A percentile compares a stretch with the other conserved stretches of the same genome.
phyloP scores from a whole-genome alignment of 1,140 invertebrate species.

The Streblospio benedicti region DNA sequence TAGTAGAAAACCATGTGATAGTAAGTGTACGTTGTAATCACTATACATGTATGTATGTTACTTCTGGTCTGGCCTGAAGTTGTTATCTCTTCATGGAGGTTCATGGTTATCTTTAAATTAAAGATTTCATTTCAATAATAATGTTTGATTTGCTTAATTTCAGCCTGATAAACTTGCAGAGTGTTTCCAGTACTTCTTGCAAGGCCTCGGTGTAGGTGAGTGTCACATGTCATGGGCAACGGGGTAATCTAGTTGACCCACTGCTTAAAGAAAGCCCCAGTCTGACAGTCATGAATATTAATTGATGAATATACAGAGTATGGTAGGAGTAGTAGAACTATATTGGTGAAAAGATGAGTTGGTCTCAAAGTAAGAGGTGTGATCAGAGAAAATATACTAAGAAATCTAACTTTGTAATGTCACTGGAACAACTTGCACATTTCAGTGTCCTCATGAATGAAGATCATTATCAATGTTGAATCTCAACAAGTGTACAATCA shows the following conservation, averaged over 20 bases:
- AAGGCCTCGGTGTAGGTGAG: conserved; percentile 62
- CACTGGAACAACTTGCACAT: no score
- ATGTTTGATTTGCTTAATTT: conserved; percentile 29
- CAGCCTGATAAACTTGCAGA: conserved; percentile 73
- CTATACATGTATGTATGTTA: no score
- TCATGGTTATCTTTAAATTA: no score
- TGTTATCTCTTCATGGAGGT: no score
- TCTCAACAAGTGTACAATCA: not conserved
- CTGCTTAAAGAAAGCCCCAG: not conserved
- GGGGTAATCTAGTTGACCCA: not conserved
- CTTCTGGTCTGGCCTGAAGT: no score
- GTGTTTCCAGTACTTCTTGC: conserved; percentile 69
- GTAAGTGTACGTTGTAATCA: no score
- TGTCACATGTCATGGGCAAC: not conserved
- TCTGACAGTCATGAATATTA: not conserved
- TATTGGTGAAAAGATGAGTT: not conserved
- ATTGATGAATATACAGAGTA: not conserved
- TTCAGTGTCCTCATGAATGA: no score
- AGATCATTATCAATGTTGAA: conserved; percentile 7
- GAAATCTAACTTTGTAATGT: no score
- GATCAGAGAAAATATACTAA: no score
- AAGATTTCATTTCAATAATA: no score
- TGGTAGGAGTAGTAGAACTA: not conserved
- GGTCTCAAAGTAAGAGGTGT: no score
- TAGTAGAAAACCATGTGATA: no score